These are phyloP conservation scores for Pristionchus fissidentatus DNA, from an alignment of 2,888 invertebrate genomes.

Conservation along the genomic window DNA sequence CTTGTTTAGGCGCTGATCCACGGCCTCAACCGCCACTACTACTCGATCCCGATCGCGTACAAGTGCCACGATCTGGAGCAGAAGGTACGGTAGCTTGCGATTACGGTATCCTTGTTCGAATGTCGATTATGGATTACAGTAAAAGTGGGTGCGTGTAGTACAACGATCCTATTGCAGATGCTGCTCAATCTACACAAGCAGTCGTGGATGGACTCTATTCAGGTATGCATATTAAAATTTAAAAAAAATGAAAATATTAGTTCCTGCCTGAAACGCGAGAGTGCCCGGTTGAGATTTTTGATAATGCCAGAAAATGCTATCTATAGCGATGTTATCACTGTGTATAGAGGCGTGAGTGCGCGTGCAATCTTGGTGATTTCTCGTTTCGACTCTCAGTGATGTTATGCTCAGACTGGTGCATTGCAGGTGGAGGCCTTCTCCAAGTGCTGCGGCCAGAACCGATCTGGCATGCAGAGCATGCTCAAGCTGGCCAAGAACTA, in stretches of 20 bases:
- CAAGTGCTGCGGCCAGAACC: slow-evolving; percentile 92
- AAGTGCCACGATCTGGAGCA: slow-evolving; percentile 98
- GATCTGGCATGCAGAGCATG: slow-evolving; percentile 95
- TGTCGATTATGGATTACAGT: background rate
- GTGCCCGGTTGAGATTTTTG: no score
- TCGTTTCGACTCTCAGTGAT: no score
- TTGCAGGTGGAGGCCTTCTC: slow-evolving; percentile 84
- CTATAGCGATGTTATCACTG: no score
- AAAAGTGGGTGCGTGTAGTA: background rate
- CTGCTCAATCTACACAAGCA: slow-evolving; percentile 97
- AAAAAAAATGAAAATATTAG: no score
- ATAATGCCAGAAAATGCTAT: no score
- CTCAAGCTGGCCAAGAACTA: slow-evolving; percentile 96
- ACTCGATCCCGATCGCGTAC: slow-evolving; percentile 99
- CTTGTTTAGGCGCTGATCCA: slow-evolving; percentile 88
- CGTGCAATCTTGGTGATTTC: no score
- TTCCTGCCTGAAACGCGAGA: no score
- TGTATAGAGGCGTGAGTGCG: no score
- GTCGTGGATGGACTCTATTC: slow-evolving; percentile 95
- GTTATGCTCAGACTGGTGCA: no score
- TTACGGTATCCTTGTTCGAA: background rate
- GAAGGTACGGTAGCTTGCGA: slow-evolving; percentile 79
- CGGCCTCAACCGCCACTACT: slow-evolving; percentile 97
- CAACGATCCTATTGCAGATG: slow-evolving; percentile 81
- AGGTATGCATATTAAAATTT: no score